phyloP scores from a whole-genome alignment of 2,888 invertebrate genomes.

The Calameuta filiformis region DNA sequence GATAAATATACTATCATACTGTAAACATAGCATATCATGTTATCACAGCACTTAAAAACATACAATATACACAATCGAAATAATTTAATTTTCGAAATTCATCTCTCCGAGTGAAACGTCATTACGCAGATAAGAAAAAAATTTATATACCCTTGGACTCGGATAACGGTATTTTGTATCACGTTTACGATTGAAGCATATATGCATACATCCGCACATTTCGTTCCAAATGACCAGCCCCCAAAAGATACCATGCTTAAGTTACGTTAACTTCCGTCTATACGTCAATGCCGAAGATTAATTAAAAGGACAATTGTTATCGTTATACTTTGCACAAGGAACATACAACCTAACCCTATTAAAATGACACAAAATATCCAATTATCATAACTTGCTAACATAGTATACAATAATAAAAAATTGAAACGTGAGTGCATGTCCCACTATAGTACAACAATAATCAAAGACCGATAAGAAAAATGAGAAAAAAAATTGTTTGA shows the following conservation, averaged over 20 bases:
- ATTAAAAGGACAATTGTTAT: neutral
- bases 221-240: neutral
- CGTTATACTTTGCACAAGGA: neutral
- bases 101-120: neutral
- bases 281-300: neutral
- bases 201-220: neutral
- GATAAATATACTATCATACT: neutral
- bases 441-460: no score
- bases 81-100: neutral
- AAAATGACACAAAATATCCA: neutral
- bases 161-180: neutral
- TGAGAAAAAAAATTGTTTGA: neutral
- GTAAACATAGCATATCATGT: neutral
- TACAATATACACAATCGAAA: neutral
- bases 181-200: neutral
- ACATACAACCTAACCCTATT: neutral
- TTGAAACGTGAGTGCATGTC: no score
- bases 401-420: no score
- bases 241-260: neutral
- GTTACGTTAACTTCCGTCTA: neutral
- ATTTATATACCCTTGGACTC: neutral
- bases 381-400: neutral
- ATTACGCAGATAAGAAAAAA: neutral
- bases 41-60: neutral
- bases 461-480: neutral